Conservation (phyloP, 2,113 vertebrate species). For the Leuciscus idus region DNA sequence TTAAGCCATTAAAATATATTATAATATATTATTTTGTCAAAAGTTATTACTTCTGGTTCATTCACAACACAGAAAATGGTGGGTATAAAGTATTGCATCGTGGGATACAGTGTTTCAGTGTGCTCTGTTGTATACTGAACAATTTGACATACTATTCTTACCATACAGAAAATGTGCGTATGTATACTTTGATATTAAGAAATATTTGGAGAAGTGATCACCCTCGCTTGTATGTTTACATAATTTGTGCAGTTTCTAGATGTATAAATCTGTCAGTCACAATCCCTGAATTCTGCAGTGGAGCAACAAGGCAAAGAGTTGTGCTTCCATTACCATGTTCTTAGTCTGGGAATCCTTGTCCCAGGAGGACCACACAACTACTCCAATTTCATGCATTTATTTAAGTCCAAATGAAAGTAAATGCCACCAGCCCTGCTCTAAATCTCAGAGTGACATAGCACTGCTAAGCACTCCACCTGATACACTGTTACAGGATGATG, state of each 20-base stretch:
- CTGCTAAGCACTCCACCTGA: constrained; percentile 29
- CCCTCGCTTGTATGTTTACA: not conserved
- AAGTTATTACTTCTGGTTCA: not conserved
- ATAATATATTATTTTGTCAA: not conserved
- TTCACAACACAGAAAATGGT: not conserved
- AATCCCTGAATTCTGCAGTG: not conserved
- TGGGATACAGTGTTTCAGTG: not conserved
- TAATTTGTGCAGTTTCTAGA: not conserved
- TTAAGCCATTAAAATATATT: not conserved
- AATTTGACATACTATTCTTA: not conserved
- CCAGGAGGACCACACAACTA: not conserved
- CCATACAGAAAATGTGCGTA: not conserved
- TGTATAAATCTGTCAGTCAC: not conserved
- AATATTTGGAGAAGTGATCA: not conserved
- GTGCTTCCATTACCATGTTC: not conserved
- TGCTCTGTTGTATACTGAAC: not conserved
- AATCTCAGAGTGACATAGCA: not conserved
- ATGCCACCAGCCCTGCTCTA: constrained; percentile 10
- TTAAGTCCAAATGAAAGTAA: constrained; percentile 32
- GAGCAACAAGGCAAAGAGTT: not conserved
- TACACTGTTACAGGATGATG: constrained; percentile 31
- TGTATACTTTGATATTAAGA: not conserved
- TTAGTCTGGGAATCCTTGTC: constrained; percentile 1
- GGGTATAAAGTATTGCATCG: not conserved
- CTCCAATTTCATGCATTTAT: not conserved